Evolutionary conservation across 37 sponge, comb jelly and placozoan species (phyloP).

Genomic region (Mnemiopsis leidyi): DNA sequence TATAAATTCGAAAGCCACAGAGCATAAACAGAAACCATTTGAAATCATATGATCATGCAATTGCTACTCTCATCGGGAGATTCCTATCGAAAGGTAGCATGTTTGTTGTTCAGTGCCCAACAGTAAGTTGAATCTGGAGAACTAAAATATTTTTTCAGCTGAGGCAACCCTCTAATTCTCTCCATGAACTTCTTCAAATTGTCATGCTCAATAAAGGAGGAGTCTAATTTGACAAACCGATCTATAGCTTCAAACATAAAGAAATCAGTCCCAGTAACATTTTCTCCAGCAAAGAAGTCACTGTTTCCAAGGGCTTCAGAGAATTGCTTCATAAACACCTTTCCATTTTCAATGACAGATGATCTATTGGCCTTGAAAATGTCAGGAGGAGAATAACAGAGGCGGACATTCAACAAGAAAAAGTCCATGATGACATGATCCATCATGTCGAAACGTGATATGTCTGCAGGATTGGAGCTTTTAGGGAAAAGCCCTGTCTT

Average conservation of each 20-base stretch:
- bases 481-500: neutral
- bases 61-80: too few species aligned
- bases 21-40: too few species aligned
- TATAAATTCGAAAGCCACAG: too few species aligned
- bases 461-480: neutral
- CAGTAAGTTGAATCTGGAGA: neutral
- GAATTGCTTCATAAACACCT: neutral
- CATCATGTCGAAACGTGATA: neutral
- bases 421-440: conserved; percentile 5
- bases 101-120: conserved; percentile 43
- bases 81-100: conserved; percentile 9
- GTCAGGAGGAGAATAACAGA: neutral
- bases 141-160: neutral
- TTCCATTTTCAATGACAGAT: neutral
- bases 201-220: neutral
- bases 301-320: neutral
- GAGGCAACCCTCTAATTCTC: conserved; percentile 11
- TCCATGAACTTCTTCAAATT: conserved; percentile 23
- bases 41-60: too few species aligned
- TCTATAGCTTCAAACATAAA: conserved; percentile 35
- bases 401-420: neutral
- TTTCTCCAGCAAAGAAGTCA: conserved; percentile 9
- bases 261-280: neutral
- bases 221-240: neutral
- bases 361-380: neutral